Percentiles rank a stretch among this genome's conserved stretches.
These are phyloP conservation scores for Zaprionus ornatus DNA, from an alignment of 1,140 invertebrate genomes.

Conservation along the genomic window DNA sequence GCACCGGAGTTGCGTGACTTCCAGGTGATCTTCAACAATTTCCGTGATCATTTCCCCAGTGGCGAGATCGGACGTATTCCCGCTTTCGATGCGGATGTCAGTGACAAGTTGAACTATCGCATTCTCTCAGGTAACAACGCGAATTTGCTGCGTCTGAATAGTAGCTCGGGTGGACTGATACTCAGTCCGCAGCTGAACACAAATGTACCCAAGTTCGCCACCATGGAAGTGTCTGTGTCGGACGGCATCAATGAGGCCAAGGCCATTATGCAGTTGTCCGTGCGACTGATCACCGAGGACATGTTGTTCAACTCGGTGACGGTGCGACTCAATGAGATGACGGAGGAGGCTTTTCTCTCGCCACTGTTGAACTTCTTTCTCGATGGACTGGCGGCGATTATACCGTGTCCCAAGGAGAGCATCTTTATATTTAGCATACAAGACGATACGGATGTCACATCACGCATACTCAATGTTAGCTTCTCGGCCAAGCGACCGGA, in stretches of 20 bases:
- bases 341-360: conserved; percentile 95
- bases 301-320: conserved; percentile 98
- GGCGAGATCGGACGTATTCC: conserved; percentile 95
- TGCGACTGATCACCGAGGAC: conserved; percentile 95
- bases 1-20: conserved; percentile 95
- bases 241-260: conserved; percentile 96
- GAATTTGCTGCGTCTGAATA: conserved; percentile 93
- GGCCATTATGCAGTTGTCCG: conserved; percentile 94
- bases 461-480: conserved; percentile 96
- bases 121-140: conserved; percentile 97
- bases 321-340: conserved; percentile 96
- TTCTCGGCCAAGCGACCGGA: conserved; percentile 94
- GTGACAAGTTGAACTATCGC: conserved; percentile 91
- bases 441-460: conserved; percentile 94
- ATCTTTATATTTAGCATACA: conserved; percentile 97
- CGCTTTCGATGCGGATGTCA: conserved; percentile 97
- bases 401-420: conserved; percentile 96
- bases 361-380: conserved; percentile 95
- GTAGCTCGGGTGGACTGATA: conserved; percentile 92
- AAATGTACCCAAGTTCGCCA: conserved; percentile 96
- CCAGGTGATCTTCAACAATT: conserved; percentile 98
- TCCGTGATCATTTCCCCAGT: conserved; percentile 95
- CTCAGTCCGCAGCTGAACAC: conserved; percentile 97
- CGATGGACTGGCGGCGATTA: conserved; percentile 95
- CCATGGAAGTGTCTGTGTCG: conserved; percentile 96